Base-by-base conservation (phyloP, 2,888 invertebrate species). In the Sinelater perroti region DNA sequence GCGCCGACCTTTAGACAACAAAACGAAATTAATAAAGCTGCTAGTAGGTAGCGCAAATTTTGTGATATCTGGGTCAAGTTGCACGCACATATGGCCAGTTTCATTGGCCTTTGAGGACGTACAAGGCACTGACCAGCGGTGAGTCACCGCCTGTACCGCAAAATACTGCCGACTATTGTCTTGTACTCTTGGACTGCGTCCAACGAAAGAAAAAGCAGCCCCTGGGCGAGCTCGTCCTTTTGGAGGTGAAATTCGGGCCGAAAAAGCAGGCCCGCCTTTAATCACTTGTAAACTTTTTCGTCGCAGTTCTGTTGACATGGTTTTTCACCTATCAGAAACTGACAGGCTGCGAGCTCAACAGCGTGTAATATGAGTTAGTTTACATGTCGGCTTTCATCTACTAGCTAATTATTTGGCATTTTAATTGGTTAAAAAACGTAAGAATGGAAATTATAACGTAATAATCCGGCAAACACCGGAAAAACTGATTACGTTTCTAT, bases 41-140 rank as follows among this genome's bases (percentile, higher is more conserved):
- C 16, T 14, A 36, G 36, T 11, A 45, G 30, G n/a, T 31, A 45
- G 24, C 14, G 20, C 47, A 47, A 50, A 50, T 17, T 50, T 50
- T 28, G 18, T 50, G 26, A 50, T 50, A 57, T 59, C 49, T 59
- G 38, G 60, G 60, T 60, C 60, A 60, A 60, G 60, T 46, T 53
- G 52, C 30, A 47, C 16, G 28, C 56, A 46, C 46, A 52, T 52
- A 52, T 50, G 49, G 42, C 35, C 30, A 28, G 55, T 45, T 24
- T 33, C 33, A 21, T 53, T 49, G 56, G 51, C 56, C 60, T 60
- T 60, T 47, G 38, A 40, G 36, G 46, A 44, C 60, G 49, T 55
- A 60, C 45, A 56, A 42, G 59, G 59, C 51, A 55, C 49, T 59
- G 46, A 40, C 59, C 40, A 55, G 55, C 38, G 56, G 44, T 60